Conservation (phyloP, 2,888 invertebrate genomes). For the Coleophora deauratella region DNA sequence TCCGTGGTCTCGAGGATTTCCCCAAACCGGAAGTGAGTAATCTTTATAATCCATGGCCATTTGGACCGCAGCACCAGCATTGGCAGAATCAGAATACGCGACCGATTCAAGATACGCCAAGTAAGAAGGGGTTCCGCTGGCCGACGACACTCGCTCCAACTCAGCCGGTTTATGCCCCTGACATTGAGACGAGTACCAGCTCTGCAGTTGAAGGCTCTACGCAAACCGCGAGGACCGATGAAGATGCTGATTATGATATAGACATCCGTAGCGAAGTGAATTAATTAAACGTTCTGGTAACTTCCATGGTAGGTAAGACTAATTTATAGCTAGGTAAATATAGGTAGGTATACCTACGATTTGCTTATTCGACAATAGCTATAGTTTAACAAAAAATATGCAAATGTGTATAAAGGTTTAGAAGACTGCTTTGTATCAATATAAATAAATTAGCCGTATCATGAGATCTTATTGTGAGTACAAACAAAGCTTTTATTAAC, state of each 20-base stretch:
- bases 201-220: not conserved
- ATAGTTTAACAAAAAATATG: too few relatives aligned
- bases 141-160: not conserved
- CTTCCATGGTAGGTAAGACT: not conserved
- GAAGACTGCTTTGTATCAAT: too few relatives aligned
- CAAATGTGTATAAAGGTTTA: too few relatives aligned
- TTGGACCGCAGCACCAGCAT: not conserved
- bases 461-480: too few relatives aligned
- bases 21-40: not conserved
- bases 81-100: too few relatives aligned
- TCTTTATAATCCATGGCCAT: not conserved
- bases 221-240: constrained; percentile 9
- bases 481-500: too few relatives aligned
- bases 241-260: constrained; percentile 10
- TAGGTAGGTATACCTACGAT: too few relatives aligned
- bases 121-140: too few relatives aligned
- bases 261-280: constrained; percentile 6
- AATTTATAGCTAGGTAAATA: too few relatives aligned
- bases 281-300: not conserved
- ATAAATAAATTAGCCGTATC: too few relatives aligned
- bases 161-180: not conserved
- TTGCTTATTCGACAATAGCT: too few relatives aligned
- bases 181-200: not conserved
- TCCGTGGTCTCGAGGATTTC: not conserved
- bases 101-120: too few relatives aligned